Percentiles rank a stretch among this genome's conserved stretches.
Evolutionary conservation across 2,113 vertebrate species (phyloP).

Genomic region (Sinocyclocheilus maitianheensis): DNA sequence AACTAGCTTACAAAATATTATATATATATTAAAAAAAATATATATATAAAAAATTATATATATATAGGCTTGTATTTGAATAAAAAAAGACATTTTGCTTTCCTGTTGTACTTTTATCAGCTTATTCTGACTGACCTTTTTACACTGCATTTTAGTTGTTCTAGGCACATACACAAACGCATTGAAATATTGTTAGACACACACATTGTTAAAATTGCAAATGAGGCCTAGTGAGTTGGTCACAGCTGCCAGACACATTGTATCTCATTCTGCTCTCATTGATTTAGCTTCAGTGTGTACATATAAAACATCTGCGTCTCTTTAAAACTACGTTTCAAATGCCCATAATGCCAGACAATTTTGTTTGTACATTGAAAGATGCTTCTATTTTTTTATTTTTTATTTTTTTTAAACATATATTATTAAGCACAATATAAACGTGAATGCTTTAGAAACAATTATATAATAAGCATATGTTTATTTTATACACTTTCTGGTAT

Average conservation of each 20-base stretch:
- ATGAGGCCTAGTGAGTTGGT: constrained; percentile 38
- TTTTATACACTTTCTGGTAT: neutral
- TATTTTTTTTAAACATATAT: neutral
- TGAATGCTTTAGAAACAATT: neutral
- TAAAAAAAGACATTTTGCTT: neutral
- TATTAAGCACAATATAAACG: neutral
- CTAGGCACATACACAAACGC: neutral
- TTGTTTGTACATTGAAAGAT: neutral
- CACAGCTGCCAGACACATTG: constrained; percentile 40
- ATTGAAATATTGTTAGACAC: neutral
- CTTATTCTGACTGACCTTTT: neutral
- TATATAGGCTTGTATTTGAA: neutral
- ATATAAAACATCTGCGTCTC: constrained; percentile 12
- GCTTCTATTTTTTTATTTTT: neutral
- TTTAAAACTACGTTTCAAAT: neutral
- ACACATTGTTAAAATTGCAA: constrained; percentile 38
- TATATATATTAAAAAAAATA: neutral
- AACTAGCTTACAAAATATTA: neutral
- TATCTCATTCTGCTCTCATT: constrained; percentile 25
- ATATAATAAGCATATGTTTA: neutral
- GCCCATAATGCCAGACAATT: neutral
- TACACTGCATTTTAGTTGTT: neutral
- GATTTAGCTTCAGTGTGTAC: constrained; percentile 8
- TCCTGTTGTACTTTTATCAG: neutral
- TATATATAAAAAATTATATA: too few species aligned